phyloP scores from a whole-genome alignment of 2,888 invertebrate genomes.

The Dioctria rufipes region DNA sequence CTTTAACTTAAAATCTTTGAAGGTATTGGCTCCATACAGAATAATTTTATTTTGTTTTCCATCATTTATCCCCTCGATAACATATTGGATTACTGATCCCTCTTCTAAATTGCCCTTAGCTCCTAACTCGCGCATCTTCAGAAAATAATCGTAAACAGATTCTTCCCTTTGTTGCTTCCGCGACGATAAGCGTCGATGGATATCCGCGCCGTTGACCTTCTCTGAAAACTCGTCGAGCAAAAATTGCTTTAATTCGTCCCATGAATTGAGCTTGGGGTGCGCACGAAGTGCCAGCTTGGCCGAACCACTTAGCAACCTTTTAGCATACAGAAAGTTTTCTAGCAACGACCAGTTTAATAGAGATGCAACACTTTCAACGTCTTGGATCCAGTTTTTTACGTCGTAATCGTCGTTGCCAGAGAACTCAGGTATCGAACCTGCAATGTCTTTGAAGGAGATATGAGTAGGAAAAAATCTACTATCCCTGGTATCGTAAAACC shows the following conservation, averaged over 20 bases:
- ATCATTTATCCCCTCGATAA: constrained; percentile 25
- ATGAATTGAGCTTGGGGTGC: constrained; percentile 50
- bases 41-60: constrained; percentile 20
- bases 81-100: constrained; percentile 12
- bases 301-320: constrained; percentile 56
- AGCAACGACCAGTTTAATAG: no score
- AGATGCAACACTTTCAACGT: no score
- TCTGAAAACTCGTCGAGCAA: constrained; percentile 56
- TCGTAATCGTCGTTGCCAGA: no score
- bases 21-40: constrained; percentile 22
- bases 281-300: constrained; percentile 56
- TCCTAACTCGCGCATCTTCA: neutral
- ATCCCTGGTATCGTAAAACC: no score
- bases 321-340: no score
- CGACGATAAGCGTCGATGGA: constrained; percentile 56
- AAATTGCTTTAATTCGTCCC: constrained; percentile 42
- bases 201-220: constrained; percentile 51
- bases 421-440: no score
- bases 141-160: constrained; percentile 66
- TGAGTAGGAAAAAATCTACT: no score
- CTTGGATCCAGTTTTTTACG: no score
- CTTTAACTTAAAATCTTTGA: constrained; percentile 24
- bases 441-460: no score
- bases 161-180: constrained; percentile 65
- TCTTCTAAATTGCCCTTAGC: constrained; percentile 18